phyloP scores from a whole-genome alignment of 2,888 invertebrate species.

The Caenorhabditis imperialis region DNA sequence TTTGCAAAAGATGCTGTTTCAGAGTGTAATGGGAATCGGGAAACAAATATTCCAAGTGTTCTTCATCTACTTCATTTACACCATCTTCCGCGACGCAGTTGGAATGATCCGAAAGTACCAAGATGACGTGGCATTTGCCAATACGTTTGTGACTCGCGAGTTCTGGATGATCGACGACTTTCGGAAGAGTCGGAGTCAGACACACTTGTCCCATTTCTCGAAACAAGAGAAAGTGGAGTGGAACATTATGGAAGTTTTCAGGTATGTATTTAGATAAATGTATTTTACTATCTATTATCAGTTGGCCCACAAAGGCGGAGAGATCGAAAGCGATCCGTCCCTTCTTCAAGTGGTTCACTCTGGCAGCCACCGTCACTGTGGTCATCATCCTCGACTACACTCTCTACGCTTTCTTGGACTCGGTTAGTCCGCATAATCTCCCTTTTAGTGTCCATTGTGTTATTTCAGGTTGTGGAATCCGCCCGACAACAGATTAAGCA shows the following conservation, averaged over 20 bases:
- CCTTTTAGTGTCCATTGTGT: not conserved
- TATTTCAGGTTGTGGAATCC: constrained; percentile 39
- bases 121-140: constrained; percentile 71
- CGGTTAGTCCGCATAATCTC: constrained; percentile 41
- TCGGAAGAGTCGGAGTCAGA: constrained; percentile 51
- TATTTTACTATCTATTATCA: constrained; percentile 17
- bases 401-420: constrained; percentile 60
- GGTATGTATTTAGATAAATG: too few relatives aligned
- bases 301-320: constrained; percentile 67
- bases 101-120: constrained; percentile 67
- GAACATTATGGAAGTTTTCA: constrained; percentile 63
- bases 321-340: constrained; percentile 59
- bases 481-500: constrained; percentile 43
- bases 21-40: constrained; percentile 59
- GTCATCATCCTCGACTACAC: constrained; percentile 66
- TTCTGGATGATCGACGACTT: constrained; percentile 74
- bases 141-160: constrained; percentile 67
- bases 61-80: constrained; percentile 71
- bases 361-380: constrained; percentile 57
- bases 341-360: constrained; percentile 66
- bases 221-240: constrained; percentile 58
- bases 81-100: constrained; percentile 70
- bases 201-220: constrained; percentile 54
- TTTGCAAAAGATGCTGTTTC: constrained; percentile 6
- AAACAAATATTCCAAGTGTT: constrained; percentile 65